Base-by-base conservation (phyloP, 2,888 invertebrate genomes). In the Ophioninae sp. region DNA sequence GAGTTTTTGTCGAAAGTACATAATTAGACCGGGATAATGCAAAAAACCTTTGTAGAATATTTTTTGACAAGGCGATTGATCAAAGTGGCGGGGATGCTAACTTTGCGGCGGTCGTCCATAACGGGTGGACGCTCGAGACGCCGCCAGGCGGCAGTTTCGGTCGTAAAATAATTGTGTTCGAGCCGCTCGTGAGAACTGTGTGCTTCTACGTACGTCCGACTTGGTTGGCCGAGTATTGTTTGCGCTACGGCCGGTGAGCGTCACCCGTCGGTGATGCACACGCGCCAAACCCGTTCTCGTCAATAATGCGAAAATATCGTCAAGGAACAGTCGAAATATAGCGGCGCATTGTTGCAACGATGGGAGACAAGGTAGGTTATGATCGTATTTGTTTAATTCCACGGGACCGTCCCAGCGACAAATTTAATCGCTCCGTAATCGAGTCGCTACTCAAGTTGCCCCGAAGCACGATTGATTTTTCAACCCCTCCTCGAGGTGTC, bases 361-460 rank as follows among this genome's bases (percentile, higher is more conserved):
- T 90, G 90, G 87, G 88, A 50, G 91, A 90, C 65, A 90, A 91
- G 89, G 90, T 90, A 87, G 85, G 89, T 87, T 88, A 88, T 84
- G 44, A 64, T 69, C 23, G 30, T 67, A 10, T 80, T 57, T 23
- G 13, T 37, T 56, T 68, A 67, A 21, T 23, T 56, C 30, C 21
- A 77, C 20, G 3, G 2, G 3, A 30, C 39, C 79, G 50, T 50
- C 50, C 13, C 10, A 13, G 0, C 6, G 17, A 50, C 2, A 44
- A 44, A 44, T 44, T 44, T 7, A 41, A 62, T 8, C 41, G 17
- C 44, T 7, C n/a, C 62, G 37, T 20, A 61, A 69, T 37, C 13
- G 50, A 13, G 39, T 37, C 21, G 7, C 6, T 20, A 67, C 59
- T 41, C 23, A 7, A 61, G 50, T 20, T 39, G 20, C 21, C 17